These are phyloP conservation scores for Microcebus murinus DNA, from an alignment of 2,113 vertebrate species.

Conservation along the genomic window DNA sequence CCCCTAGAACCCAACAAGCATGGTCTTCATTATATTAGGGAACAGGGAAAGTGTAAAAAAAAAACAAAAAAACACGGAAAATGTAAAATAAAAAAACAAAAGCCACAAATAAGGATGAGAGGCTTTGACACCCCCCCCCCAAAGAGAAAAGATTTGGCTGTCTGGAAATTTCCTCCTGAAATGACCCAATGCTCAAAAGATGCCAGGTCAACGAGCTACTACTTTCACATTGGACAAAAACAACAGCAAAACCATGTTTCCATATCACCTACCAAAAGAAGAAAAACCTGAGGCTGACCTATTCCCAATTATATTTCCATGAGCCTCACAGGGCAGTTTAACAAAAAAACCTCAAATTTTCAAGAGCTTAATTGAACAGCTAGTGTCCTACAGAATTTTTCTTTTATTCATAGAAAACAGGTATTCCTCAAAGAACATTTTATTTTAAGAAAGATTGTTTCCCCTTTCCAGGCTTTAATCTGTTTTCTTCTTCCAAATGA, in stretches of 20 bases:
- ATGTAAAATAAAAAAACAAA: neutral
- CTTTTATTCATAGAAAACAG: no score
- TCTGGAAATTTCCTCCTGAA: neutral
- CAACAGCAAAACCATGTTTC: neutral
- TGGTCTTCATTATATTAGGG: neutral
- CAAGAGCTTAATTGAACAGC: neutral
- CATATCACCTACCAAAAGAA: neutral
- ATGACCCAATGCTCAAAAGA: neutral
- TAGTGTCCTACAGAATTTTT: neutral
- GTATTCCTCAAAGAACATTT: neutral
- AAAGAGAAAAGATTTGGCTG: neutral
- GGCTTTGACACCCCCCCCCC: neutral
- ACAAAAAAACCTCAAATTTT: neutral
- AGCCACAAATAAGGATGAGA: neutral
- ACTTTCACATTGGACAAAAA: neutral
- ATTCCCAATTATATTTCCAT: neutral
- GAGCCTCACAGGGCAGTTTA: neutral
- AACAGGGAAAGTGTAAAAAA: neutral
- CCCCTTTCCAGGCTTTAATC: neutral
- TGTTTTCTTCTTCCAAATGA: neutral
- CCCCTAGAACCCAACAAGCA: neutral
- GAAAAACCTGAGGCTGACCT: neutral
- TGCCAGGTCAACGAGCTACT: neutral
- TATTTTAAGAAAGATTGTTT: neutral
- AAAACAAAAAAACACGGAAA: neutral